phyloP scores from a whole-genome alignment of 2,797 vertebrate genomes.

The Danionella dracula region DNA sequence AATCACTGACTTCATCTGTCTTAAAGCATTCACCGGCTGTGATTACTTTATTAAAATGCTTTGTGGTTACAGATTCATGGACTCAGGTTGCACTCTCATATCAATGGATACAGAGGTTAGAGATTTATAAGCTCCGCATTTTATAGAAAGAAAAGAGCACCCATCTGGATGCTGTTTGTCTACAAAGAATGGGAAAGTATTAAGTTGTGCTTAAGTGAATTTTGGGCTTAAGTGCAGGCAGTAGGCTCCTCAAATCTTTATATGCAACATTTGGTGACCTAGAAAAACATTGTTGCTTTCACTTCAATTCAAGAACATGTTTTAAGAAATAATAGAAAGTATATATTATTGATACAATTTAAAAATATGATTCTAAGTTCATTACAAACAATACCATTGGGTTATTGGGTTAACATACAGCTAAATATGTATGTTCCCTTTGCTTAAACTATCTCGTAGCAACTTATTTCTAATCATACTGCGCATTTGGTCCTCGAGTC shows the following conservation, averaged over 20 bases:
- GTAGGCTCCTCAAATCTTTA: slow-evolving; percentile 21
- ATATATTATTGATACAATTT: slow-evolving; percentile 4
- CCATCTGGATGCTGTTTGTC: slow-evolving; percentile 19
- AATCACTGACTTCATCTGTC: slow-evolving; percentile 12
- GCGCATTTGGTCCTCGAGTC: too few species aligned
- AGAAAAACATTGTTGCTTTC: slow-evolving; percentile 6
- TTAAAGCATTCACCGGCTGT: slow-evolving; percentile 16
- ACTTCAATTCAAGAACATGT: neutral
- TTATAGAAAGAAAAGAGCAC: neutral
- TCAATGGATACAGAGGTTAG: slow-evolving; percentile 4
- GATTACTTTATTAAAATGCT: slow-evolving; percentile 14
- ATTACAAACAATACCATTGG: neutral
- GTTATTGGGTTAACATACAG: too few species aligned
- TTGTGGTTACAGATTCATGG: neutral
- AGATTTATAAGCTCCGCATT: neutral
- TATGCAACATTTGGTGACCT: slow-evolving; percentile 38
- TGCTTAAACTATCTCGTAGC: too few species aligned
- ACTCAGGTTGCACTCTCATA: neutral
- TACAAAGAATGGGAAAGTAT: slow-evolving; percentile 15
- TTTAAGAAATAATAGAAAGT: slow-evolving; percentile 11
- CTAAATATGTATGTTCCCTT: too few species aligned
- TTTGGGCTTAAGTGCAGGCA: slow-evolving; percentile 8
- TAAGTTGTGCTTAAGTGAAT: slow-evolving; percentile 22
- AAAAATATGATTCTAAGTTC: neutral
- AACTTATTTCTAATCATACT: too few species aligned